These are phyloP conservation scores for Clarias magur DNA, from an alignment of 2,113 vertebrate genomes.

Conservation along the genomic window DNA sequence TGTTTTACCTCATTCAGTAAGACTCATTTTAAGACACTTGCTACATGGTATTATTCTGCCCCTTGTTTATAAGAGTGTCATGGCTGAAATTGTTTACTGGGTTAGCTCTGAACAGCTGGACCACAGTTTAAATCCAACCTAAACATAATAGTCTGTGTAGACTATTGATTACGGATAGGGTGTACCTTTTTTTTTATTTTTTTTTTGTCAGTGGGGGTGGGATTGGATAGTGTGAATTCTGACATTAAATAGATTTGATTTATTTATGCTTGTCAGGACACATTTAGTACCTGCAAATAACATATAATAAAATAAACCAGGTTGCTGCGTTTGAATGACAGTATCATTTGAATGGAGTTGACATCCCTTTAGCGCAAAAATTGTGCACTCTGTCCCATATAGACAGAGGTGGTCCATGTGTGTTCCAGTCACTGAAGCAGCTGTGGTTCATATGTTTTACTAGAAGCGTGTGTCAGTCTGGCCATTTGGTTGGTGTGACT, in stretches of 20 bases:
- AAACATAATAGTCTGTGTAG: neutral
- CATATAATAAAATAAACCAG: neutral
- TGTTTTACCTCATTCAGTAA: neutral
- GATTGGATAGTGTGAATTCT: neutral
- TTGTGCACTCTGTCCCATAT: neutral
- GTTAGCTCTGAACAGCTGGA: slow-evolving; percentile 1
- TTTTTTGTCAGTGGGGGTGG: neutral
- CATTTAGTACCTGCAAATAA: neutral
- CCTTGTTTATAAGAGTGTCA: neutral
- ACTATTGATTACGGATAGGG: slow-evolving; percentile 14
- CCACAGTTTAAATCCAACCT: neutral
- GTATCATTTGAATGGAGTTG: neutral
- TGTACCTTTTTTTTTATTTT: neutral
- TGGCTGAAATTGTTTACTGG: slow-evolving; percentile 13
- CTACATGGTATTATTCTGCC: slow-evolving; percentile 55
- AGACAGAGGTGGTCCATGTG: neutral
- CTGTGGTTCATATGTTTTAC: slow-evolving; percentile 1
- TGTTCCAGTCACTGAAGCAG: neutral
- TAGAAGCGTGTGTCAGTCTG: slow-evolving; percentile 9
- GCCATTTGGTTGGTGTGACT: neutral
- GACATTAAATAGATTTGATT: neutral
- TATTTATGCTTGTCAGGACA: neutral
- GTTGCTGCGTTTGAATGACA: neutral
- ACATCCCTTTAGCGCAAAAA: neutral
- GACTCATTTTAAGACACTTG: slow-evolving; percentile 12